Percentiles rank a stretch among this genome's conserved stretches.
phyloP scores from a whole-genome alignment of 2,113 vertebrate species.

The Lepus americanus region DNA sequence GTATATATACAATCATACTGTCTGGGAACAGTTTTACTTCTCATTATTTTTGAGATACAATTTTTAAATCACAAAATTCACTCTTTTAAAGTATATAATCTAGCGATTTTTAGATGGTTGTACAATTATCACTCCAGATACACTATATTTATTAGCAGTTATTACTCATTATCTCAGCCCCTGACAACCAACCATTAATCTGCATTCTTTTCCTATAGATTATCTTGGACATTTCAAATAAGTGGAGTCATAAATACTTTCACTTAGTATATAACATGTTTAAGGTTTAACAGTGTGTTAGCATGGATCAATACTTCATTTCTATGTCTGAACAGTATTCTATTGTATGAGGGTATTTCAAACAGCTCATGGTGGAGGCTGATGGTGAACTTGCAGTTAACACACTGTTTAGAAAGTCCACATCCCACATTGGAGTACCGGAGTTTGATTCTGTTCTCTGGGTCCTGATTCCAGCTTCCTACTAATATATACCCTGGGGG shows the following conservation, averaged over 20 bases:
- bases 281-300: background rate
- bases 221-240: background rate
- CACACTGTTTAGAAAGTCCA: too few species aligned
- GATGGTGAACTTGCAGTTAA: too few species aligned
- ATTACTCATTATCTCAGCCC: background rate
- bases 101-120: background rate
- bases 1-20: background rate
- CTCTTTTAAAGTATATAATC: background rate
- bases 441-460: too few species aligned
- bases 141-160: background rate
- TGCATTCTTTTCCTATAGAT: background rate
- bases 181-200: background rate
- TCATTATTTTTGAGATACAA: background rate
- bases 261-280: slow-evolving; percentile 10
- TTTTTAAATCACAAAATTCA: background rate
- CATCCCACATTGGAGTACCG: too few species aligned
- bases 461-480: too few species aligned
- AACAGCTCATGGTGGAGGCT: too few species aligned
- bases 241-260: background rate
- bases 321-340: slow-evolving; percentile 33
- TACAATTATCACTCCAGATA: background rate
- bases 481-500: too few species aligned
- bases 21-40: background rate
- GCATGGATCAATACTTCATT: slow-evolving; percentile 4
- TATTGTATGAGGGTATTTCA: background rate